Evolutionary conservation across 2,113 vertebrate genomes (phyloP).

Genomic region (Apus apus): DNA sequence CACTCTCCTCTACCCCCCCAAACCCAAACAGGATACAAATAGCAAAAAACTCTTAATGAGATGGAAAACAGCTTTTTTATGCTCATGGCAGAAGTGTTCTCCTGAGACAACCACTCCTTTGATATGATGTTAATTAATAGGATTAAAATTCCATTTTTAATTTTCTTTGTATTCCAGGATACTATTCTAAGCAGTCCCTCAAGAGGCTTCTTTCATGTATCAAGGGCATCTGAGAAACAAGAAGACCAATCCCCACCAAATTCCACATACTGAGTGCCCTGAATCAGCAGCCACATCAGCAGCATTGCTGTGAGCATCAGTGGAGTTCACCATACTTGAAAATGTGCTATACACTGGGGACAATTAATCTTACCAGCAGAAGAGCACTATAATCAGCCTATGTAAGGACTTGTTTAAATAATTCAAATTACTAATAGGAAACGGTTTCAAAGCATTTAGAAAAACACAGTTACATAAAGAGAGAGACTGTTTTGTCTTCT

Average conservation of each 20-base stretch:
- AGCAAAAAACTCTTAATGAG: background rate
- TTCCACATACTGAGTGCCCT: background rate
- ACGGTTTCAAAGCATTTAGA: slow-evolving; percentile 37
- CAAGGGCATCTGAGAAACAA: background rate
- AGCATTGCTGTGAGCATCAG: slow-evolving; percentile 6
- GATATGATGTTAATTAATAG: slow-evolving; percentile 44
- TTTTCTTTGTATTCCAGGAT: slow-evolving; percentile 37
- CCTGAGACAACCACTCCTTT: slow-evolving; percentile 11
- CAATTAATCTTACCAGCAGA: slow-evolving; percentile 50
- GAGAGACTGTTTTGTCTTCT: background rate
- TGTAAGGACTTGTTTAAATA: slow-evolving; percentile 41
- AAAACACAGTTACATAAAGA: slow-evolving; percentile 13
- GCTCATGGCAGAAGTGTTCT: background rate
- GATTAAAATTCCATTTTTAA: slow-evolving; percentile 34
- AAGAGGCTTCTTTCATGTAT: slow-evolving; percentile 3
- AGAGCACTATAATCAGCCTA: slow-evolving; percentile 23
- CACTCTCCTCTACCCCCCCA: background rate
- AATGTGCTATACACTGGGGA: background rate
- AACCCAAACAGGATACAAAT: background rate
- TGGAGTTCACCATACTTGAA: background rate
- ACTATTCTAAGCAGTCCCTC: slow-evolving; percentile 7
- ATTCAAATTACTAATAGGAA: slow-evolving; percentile 47
- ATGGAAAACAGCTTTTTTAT: background rate
- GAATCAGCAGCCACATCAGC: background rate
- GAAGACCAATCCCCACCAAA: background rate